Percentiles rank a stretch among this genome's conserved stretches.
Conservation (phyloP, 2,888 invertebrate genomes). For the Vannuccia rotundouncinata region DNA sequence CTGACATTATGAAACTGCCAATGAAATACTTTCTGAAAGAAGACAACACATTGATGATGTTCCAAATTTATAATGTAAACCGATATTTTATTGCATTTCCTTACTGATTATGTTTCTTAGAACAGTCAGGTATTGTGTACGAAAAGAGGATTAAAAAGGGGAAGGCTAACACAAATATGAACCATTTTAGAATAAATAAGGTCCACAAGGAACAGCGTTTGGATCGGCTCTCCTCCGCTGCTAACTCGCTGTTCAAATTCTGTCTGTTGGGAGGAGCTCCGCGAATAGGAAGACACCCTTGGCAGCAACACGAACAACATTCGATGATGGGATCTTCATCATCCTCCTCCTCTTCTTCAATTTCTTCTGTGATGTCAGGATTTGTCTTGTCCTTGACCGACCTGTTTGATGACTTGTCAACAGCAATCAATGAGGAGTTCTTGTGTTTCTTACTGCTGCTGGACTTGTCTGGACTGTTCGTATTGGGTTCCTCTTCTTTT, state of each 20-base stretch:
- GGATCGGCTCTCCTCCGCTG: background rate
- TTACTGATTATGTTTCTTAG: constrained; percentile 36
- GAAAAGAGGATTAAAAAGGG: constrained; percentile 35
- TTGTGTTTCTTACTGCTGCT: too few species aligned
- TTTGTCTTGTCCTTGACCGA: background rate
- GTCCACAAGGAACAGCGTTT: background rate
- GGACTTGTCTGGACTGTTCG: too few species aligned
- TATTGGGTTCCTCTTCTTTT: constrained; percentile 13
- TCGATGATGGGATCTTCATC: constrained; percentile 33
- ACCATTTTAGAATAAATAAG: constrained; percentile 35
- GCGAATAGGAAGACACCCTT: constrained; percentile 33
- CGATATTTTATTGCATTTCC: background rate
- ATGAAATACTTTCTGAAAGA: constrained; percentile 37
- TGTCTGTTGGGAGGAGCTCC: constrained; percentile 37
- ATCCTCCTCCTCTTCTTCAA: constrained; percentile 29
- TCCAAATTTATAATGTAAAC: background rate
- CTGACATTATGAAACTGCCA: constrained; percentile 28
- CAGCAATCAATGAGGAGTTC: background rate
- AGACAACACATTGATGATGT: background rate
- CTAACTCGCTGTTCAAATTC: background rate
- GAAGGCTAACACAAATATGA: constrained; percentile 36
- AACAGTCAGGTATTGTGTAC: constrained; percentile 37
- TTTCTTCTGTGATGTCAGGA: background rate
- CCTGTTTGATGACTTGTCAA: background rate
- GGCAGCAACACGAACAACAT: constrained; percentile 30